Evolutionary conservation across 2,797 vertebrate genomes (phyloP).

Genomic region (Gymnocypris eckloni): DNA sequence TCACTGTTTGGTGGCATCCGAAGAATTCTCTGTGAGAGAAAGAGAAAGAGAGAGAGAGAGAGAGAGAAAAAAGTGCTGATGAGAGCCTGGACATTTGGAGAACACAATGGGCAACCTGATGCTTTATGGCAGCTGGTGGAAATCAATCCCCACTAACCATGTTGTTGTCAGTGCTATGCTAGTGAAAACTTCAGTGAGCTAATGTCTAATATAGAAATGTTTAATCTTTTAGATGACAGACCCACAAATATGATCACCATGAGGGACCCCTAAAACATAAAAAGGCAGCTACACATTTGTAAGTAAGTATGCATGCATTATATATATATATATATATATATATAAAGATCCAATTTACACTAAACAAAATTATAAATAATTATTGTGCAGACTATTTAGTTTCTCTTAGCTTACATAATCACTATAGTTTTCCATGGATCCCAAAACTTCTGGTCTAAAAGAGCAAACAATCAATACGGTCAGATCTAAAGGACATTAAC

Average conservation of each 20-base stretch:
- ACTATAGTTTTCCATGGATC: background rate
- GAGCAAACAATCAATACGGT: background rate
- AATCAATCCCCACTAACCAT: conserved; percentile 41
- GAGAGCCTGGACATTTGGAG: background rate
- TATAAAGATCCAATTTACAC: background rate
- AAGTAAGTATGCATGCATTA: too few species aligned
- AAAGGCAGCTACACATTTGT: background rate
- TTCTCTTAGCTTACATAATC: too few species aligned
- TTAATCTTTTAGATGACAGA: background rate
- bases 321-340: background rate
- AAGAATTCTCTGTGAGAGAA: conserved; percentile 51
- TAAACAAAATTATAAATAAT: too few species aligned
- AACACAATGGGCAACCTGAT: conserved; percentile 57
- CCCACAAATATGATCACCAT: background rate
- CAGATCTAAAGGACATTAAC: background rate
- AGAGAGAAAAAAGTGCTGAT: background rate
- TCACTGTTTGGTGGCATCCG: conserved; percentile 69
- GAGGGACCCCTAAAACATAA: background rate
- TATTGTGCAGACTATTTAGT: background rate
- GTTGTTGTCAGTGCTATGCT: background rate
- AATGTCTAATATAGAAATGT: too few species aligned
- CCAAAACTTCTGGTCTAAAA: background rate
- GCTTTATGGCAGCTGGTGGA: conserved; percentile 55
- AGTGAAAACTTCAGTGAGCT: background rate
- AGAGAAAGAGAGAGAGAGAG: background rate